Evolutionary conservation across 2,113 vertebrate genomes (phyloP).

Genomic region (Clinocottus analis): DNA sequence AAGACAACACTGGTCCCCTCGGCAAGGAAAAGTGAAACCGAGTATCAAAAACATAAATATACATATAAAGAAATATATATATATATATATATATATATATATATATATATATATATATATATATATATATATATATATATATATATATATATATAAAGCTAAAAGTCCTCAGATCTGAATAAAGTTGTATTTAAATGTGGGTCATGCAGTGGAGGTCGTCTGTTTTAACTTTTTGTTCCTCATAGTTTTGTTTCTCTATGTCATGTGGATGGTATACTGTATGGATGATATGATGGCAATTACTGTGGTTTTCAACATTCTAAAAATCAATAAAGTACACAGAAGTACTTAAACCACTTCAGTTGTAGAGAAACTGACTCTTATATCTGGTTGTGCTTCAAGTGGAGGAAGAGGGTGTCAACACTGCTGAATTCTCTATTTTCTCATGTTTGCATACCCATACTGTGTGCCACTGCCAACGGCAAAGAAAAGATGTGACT

Average conservation of each 20-base stretch:
- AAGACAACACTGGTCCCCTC: conserved; percentile 57
- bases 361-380: conserved; percentile 49
- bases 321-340: conserved; percentile 82
- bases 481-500: conserved; percentile 71
- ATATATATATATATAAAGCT: conserved; percentile 68
- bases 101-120: conserved; percentile 68
- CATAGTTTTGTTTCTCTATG: conserved; percentile 69
- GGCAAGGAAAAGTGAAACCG: conserved; percentile 61
- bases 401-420: conserved; percentile 64
- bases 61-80: conserved; percentile 54
- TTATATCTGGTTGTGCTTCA: conserved; percentile 56
- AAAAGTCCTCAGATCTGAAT: conserved; percentile 78
- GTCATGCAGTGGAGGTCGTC: conserved; percentile 79
- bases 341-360: conserved; percentile 67
- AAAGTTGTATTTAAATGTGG: conserved; percentile 85
- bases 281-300: conserved; percentile 82
- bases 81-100: conserved; percentile 63
- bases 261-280: conserved; percentile 83
- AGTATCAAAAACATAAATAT: conserved; percentile 71
- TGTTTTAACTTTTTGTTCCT: conserved; percentile 69
- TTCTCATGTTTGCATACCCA: conserved; percentile 72
- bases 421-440: conserved; percentile 67
- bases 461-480: conserved; percentile 64
- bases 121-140: conserved; percentile 50
- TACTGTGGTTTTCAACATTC: conserved; percentile 82